Evolutionary conservation across 2,113 vertebrate genomes (phyloP).

Genomic region (Serinus canaria): DNA sequence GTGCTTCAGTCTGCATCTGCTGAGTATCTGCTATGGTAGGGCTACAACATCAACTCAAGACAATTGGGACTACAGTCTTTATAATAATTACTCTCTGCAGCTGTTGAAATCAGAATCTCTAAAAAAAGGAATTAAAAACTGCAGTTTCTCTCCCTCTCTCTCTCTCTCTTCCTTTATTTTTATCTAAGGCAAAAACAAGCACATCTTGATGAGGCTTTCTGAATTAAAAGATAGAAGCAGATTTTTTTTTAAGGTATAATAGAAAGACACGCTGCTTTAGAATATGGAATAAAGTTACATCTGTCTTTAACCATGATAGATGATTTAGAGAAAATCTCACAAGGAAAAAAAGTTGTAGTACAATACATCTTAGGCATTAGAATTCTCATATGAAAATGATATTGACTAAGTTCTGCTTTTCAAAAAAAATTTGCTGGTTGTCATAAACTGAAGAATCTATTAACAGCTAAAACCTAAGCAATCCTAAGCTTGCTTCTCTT

Average conservation of each 20-base stretch:
- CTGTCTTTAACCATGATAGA: background rate
- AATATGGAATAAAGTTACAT: background rate
- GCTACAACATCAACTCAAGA: slow-evolving; percentile 54
- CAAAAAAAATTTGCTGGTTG: background rate
- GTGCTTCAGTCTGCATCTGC: slow-evolving; percentile 63
- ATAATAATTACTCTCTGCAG: slow-evolving; percentile 61
- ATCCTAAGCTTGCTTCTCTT: background rate
- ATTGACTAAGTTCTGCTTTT: background rate
- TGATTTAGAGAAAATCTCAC: background rate
- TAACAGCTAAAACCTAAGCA: background rate
- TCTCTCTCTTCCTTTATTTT: background rate
- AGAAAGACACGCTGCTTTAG: background rate
- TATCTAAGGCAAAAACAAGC: slow-evolving; percentile 5
- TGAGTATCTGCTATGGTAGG: slow-evolving; percentile 36
- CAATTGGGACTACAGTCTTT: slow-evolving; percentile 54
- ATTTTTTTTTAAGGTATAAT: background rate
- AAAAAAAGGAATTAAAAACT: slow-evolving; percentile 4
- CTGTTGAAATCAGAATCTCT: slow-evolving; percentile 52
- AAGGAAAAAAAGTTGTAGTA: background rate
- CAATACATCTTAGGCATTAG: background rate
- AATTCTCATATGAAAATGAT: background rate
- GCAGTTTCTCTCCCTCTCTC: background rate
- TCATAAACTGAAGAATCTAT: slow-evolving; percentile 16
- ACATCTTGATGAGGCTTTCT: background rate
- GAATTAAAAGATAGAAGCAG: background rate